Evolutionary conservation across 2,888 invertebrate species (phyloP).

Genomic region (Xiphydria camelus): DNA sequence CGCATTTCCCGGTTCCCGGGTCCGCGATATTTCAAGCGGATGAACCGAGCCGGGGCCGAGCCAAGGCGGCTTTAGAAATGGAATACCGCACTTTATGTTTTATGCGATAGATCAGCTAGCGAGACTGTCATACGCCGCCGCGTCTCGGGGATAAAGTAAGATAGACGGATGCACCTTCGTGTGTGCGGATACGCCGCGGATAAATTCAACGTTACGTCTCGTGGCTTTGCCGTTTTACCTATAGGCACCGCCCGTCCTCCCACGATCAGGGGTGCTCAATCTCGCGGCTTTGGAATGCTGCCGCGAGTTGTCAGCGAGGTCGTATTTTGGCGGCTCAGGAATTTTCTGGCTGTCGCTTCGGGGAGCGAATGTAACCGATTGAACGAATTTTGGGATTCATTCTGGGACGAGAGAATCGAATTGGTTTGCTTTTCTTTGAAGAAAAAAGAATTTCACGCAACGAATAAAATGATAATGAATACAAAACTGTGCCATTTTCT

Average conservation of each 20-base stretch:
- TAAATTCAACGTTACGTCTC: constrained; percentile 54
- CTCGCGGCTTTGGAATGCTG: too few relatives aligned
- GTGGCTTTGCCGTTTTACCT: constrained; percentile 50
- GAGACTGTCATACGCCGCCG: constrained; percentile 51
- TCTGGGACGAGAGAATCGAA: too few relatives aligned
- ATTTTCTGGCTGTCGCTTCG: too few relatives aligned
- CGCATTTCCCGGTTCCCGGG: constrained; percentile 34
- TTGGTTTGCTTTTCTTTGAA: too few relatives aligned
- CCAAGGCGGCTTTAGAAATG: constrained; percentile 50
- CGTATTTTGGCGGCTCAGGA: too few relatives aligned
- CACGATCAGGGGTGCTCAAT: too few relatives aligned
- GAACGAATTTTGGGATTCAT: too few relatives aligned
- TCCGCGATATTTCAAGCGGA: constrained; percentile 48
- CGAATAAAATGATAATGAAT: too few relatives aligned
- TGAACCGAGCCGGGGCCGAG: constrained; percentile 17
- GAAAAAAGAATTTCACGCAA: too few relatives aligned
- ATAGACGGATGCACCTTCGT: constrained; percentile 53
- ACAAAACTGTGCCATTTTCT: too few relatives aligned
- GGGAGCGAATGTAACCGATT: too few relatives aligned
- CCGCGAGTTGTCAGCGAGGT: too few relatives aligned
- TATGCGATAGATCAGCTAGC: constrained; percentile 57
- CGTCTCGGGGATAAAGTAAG: constrained; percentile 56
- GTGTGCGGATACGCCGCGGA: constrained; percentile 47
- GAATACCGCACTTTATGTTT: constrained; percentile 57
- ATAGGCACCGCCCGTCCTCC: constrained; percentile 24